Base-by-base conservation (phyloP, 2,113 vertebrate genomes). In the Chaetorhynchus papuensis region DNA sequence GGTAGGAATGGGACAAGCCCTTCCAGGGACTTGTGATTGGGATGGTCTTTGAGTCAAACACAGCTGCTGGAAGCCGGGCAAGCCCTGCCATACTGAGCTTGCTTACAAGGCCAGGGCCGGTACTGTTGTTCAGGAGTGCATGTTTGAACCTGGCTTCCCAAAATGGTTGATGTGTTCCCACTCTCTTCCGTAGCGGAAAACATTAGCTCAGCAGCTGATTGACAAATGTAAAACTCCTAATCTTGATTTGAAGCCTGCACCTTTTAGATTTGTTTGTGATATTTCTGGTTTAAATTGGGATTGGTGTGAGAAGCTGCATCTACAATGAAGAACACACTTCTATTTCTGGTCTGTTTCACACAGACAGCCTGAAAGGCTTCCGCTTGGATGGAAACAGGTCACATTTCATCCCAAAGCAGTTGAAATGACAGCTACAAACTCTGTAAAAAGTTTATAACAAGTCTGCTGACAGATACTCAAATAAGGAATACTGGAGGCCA, bases 271-370 rank as follows among this genome's bases (percentile, higher is more conserved):
- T 90, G 44, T 79, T 90, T 92, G 45, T 86, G 82, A n/a, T 76
- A 85, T 68, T 93, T 94, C 74, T 93, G 54, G n/a, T 90, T 85
- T 92, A 85, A 92, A 88, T 83, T 79, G 37, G 49, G 26, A 53
- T 37, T 72, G 79, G 42, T 93, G 57, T 76, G 85, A 91, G 71
- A 86, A 90, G 86, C 49, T 52, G 30, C 49, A 72, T 92, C 75
- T 82, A 44, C 61, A 93, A 63, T 91, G 90, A 87, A 78, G 81
- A 65, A 4, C 19, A 33, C 24, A 7, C 42, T 94, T 87, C 69
- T 92, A 27, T 84, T 91, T 96, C 70, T 72, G 75, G 59, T 86
- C 71, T 35, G 19, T 71, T 95, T 93, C 68, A 37, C 86, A 78
- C 70, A 78, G 68, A 31, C 71, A 85, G 85, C 53, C 91, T 59